These are phyloP conservation scores for Burhinus bistriatus DNA, from an alignment of 2,113 vertebrate species.

Conservation along the genomic window DNA sequence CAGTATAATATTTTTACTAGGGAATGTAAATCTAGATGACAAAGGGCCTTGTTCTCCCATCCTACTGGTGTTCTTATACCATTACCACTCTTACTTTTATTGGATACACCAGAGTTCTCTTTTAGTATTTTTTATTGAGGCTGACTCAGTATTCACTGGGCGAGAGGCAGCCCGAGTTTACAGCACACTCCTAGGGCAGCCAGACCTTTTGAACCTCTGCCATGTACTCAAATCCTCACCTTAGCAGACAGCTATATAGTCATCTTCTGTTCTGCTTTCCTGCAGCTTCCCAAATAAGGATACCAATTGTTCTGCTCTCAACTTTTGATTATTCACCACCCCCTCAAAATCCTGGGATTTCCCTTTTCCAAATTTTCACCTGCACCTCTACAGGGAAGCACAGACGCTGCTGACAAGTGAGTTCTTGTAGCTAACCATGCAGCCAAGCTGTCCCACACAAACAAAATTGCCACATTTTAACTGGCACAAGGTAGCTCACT, in stretches of 20 bases:
- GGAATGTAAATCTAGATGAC: background rate
- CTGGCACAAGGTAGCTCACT: background rate
- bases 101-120: background rate
- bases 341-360: background rate
- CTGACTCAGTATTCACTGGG: background rate
- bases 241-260: background rate
- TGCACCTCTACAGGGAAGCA: background rate
- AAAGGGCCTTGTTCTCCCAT: background rate
- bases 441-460: background rate
- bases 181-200: background rate
- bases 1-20: slow-evolving; percentile 28
- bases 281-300: background rate
- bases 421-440: background rate
- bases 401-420: background rate
- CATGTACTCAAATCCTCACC: background rate
- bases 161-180: background rate
- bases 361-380: background rate
- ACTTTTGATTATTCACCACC: background rate
- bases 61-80: background rate
- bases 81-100: background rate
- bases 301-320: background rate
- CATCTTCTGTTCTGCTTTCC: background rate
- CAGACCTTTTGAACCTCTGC: background rate
- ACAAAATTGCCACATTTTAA: background rate
- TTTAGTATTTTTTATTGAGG: background rate